phyloP scores from a whole-genome alignment of 2,888 invertebrate genomes.

The Gibbula magus region DNA sequence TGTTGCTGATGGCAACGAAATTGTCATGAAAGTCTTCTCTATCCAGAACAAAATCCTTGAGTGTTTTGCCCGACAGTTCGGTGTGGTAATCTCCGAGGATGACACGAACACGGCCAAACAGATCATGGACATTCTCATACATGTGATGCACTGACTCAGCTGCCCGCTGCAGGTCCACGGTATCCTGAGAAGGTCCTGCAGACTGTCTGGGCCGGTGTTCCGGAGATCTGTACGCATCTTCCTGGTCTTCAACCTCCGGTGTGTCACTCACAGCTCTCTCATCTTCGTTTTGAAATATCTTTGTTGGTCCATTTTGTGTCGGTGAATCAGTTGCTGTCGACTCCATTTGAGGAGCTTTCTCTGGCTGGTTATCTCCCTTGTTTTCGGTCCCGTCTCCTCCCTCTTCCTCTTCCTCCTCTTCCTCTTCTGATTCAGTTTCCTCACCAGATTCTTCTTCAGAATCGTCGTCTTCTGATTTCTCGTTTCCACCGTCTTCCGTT shows the following conservation, averaged over 20 bases:
- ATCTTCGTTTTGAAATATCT: not conserved
- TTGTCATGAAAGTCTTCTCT: slow-evolving; percentile 53
- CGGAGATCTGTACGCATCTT: not conserved
- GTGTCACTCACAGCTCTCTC: too few species aligned
- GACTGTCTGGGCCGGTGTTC: not conserved
- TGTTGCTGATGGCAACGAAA: slow-evolving; percentile 48
- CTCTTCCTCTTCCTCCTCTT: not conserved
- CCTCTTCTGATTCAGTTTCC: not conserved
- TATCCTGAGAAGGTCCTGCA: not conserved
- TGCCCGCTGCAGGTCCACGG: slow-evolving; percentile 43
- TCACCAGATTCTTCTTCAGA: slow-evolving; percentile 13
- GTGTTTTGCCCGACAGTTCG: slow-evolving; percentile 39
- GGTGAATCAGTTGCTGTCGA: not conserved
- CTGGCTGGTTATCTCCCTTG: not conserved
- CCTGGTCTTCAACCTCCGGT: too few species aligned
- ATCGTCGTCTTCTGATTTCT: not conserved
- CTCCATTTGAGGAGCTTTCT: too few species aligned
- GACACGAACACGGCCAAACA: slow-evolving; percentile 45
- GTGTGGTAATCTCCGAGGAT: slow-evolving; percentile 46
- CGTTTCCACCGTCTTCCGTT: not conserved
- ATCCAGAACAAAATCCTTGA: slow-evolving; percentile 49
- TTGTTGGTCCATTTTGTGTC: slow-evolving; percentile 34
- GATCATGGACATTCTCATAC: slow-evolving; percentile 39
- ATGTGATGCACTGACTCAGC: slow-evolving; percentile 40
- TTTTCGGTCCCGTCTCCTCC: slow-evolving; percentile 4